These are phyloP conservation scores for Gymnocypris eckloni DNA, from an alignment of 2,797 vertebrate genomes.

Conservation along the genomic window DNA sequence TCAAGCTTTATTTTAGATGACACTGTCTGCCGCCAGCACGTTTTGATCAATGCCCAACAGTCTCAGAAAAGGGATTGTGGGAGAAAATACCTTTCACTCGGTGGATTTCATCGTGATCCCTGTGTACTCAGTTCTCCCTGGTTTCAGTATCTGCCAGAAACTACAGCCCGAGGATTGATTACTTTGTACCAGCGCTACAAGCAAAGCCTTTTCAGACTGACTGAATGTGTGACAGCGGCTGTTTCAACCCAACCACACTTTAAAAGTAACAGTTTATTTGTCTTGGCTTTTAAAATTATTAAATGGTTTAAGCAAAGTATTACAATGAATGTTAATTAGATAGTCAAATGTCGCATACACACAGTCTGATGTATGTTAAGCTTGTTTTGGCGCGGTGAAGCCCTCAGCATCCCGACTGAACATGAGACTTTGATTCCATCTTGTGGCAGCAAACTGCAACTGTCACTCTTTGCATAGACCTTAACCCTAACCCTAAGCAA, in stretches of 20 bases:
- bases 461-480: background rate
- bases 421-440: conserved; percentile 67
- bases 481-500: background rate
- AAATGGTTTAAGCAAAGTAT: conserved; percentile 32
- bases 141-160: conserved; percentile 48
- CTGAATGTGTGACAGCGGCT: background rate
- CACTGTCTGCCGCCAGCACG: conserved; percentile 3
- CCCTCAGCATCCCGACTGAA: conserved; percentile 16
- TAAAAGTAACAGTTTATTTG: conserved; percentile 15
- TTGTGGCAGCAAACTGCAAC: conserved; percentile 63
- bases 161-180: conserved; percentile 42
- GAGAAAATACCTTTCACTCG: conserved; percentile 6
- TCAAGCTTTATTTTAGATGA: conserved; percentile 10
- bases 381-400: conserved; percentile 26
- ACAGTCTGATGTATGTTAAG: conserved; percentile 49
- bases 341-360: conserved; percentile 35
- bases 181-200: background rate
- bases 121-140: conserved; percentile 37
- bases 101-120: conserved; percentile 48
- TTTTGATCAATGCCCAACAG: conserved; percentile 22
- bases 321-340: conserved; percentile 52
- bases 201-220: conserved; percentile 52
- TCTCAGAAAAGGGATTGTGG: conserved; percentile 49
- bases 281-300: conserved; percentile 32
- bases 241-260: background rate